Percentiles rank a stretch among this genome's conserved stretches.
Evolutionary conservation across 2,888 invertebrate species (phyloP).

Genomic region (Drosophila diplacantha): DNA sequence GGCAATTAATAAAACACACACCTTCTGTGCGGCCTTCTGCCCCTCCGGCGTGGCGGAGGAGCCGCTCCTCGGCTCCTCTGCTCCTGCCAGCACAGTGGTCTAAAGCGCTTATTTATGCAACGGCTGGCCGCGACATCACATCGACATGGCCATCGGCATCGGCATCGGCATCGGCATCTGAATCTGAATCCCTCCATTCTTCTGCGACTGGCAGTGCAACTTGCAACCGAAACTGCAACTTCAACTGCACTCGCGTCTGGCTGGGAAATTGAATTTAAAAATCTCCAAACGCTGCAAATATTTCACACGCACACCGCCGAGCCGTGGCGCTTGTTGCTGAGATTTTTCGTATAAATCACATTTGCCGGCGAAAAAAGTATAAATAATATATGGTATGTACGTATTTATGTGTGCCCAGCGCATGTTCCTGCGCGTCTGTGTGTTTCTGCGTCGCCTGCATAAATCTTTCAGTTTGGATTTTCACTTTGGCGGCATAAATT

Average conservation of each 20-base stretch:
- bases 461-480: conserved; percentile 73
- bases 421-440: conserved; percentile 3
- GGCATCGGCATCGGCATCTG: neutral
- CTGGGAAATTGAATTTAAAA: conserved; percentile 64
- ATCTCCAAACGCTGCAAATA: conserved; percentile 69
- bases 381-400: conserved; percentile 59
- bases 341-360: conserved; percentile 70
- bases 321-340: conserved; percentile 47
- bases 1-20: conserved; percentile 72
- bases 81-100: conserved; percentile 64
- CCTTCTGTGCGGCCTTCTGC: conserved; percentile 56
- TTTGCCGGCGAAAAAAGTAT: conserved; percentile 63
- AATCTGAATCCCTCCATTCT: conserved; percentile 19
- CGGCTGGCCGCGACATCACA: conserved; percentile 41
- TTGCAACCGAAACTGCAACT: conserved; percentile 16
- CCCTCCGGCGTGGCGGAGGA: conserved; percentile 6
- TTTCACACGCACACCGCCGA: conserved; percentile 57
- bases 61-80: neutral
- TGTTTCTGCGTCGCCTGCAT: conserved; percentile 45
- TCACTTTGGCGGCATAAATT: conserved; percentile 74
- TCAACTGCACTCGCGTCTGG: conserved; percentile 7
- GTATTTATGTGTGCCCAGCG: conserved; percentile 4
- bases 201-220: conserved; percentile 3
- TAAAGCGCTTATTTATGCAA: conserved; percentile 66
- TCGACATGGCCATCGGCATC: conserved; percentile 17